Conservation (phyloP, 1,140 invertebrate species). For the Samia ricini region DNA sequence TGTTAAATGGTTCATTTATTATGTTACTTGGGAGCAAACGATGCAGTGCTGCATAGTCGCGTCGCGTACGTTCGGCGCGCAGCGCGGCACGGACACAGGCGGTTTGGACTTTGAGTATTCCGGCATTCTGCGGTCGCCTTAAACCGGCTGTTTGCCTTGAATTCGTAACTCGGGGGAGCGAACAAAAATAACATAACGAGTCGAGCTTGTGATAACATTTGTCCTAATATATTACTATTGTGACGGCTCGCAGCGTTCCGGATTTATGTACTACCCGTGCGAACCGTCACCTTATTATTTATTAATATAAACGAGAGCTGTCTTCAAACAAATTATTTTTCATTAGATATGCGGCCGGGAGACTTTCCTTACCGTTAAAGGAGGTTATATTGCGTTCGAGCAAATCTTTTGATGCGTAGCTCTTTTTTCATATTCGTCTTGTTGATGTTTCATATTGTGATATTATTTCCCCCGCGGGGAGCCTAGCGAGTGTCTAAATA, state of each 20-base stretch:
- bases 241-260: conserved; percentile 51
- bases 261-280: conserved; percentile 61
- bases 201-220: conserved; percentile 72
- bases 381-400: conserved; percentile 34
- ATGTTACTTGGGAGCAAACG: neutral
- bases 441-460: conserved; percentile 16
- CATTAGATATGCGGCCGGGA: conserved; percentile 49
- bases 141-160: conserved; percentile 33
- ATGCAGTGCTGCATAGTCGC: neutral
- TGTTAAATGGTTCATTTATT: too few relatives aligned
- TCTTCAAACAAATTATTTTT: conserved; percentile 58
- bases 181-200: conserved; percentile 69
- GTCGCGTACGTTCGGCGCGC: neutral
- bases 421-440: conserved; percentile 24
- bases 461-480: conserved; percentile 1
- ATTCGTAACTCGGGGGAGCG: conserved; percentile 43
- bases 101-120: neutral
- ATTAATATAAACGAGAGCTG: conserved; percentile 65
- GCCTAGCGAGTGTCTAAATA: conserved; percentile 1
- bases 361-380: conserved; percentile 31
- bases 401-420: conserved; percentile 33
- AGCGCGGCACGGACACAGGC: neutral
- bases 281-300: conserved; percentile 60
- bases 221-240: conserved; percentile 72
- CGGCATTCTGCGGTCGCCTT: conserved; percentile 18